A percentile compares a stretch with the other conserved stretches of the same genome.
phyloP scores from a whole-genome alignment of 1,140 invertebrate species.

The Ostrea edulis region DNA sequence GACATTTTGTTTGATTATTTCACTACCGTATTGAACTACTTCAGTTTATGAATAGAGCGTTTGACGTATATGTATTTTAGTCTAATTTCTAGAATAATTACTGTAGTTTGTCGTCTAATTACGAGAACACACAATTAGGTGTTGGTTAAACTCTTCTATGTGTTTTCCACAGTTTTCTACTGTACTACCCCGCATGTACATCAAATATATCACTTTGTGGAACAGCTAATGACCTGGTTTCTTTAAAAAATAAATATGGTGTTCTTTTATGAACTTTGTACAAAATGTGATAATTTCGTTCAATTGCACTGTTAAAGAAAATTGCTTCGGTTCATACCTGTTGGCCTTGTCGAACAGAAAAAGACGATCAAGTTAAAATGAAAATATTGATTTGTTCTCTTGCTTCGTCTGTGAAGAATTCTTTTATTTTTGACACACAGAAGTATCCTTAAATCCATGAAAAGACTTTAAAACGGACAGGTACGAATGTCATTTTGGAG shows the following conservation, averaged over 20 bases:
- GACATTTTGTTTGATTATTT: background rate
- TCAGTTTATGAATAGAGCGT: background rate
- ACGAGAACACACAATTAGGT: too few relatives aligned
- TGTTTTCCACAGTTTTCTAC: too few relatives aligned
- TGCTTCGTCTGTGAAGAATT: background rate
- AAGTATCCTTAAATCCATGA: constrained; percentile 7
- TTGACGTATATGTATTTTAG: background rate
- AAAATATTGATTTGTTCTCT: constrained; percentile 33
- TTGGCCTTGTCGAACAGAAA: background rate
- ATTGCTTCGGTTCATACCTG: background rate
- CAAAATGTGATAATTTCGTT: constrained; percentile 22
- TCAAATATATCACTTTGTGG: background rate
- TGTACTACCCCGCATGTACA: background rate
- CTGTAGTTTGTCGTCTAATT: background rate
- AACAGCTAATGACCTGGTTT: background rate
- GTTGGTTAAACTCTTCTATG: too few relatives aligned
- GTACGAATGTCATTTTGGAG: too few relatives aligned
- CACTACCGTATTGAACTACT: background rate
- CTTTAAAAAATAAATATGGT: background rate
- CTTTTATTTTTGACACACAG: background rate
- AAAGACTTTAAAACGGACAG: background rate
- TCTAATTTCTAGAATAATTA: background rate
- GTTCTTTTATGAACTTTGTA: background rate
- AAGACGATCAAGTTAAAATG: background rate
- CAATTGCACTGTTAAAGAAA: background rate